Base-by-base conservation (phyloP, 2,888 invertebrate genomes). In the Cecidostiba fungosa region DNA sequence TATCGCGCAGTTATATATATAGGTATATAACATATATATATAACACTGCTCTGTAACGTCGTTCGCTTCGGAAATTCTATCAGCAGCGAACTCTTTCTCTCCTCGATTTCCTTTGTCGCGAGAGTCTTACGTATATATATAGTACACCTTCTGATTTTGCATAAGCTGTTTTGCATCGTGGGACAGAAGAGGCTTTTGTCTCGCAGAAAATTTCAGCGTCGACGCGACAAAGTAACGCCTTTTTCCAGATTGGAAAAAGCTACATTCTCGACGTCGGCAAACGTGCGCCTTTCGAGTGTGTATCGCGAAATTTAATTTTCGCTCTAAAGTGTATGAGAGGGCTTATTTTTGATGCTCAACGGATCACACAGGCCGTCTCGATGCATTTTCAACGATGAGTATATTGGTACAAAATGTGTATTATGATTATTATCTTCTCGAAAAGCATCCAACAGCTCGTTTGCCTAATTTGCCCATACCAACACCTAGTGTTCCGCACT, bases 1-100 rank as follows among this genome's bases (percentile, higher is more conserved):
- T 83, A 79, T 84, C 77, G 84, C 80, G 85, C 87, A 0, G 2
- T 3, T 66, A 26, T 29, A 14, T 14, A 26, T 3, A n/a, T 29
- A 29, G 14, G 14, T 4, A 19, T 23, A n/a, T n/a, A 3, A 54
- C 4, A n/a, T 12, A 6, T n/a, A n/a, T 12, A 16, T 3, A 26
- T 5, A 23, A 10, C 23, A 10, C 23, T 59, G 69, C 85, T 76
- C 74, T n/a, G 5, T 3, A 54, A 54, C 19, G 78, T 59, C 70
- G 86, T 86, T 87, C 84, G 85, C 82, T 88, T 88, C 85, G 82
- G 84, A 85, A 86, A 87, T 88, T 83, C 85, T n/a, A 47, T 47
- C 43, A n/a, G 54, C 54, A 0, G 2, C 19, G n/a, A 32, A 47
- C 39, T 19, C 29, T 39, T 32, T 39, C 10, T 14, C 39, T 72